Base-by-base conservation (phyloP, 2,888 invertebrate species). In the Brachycybe producta region DNA sequence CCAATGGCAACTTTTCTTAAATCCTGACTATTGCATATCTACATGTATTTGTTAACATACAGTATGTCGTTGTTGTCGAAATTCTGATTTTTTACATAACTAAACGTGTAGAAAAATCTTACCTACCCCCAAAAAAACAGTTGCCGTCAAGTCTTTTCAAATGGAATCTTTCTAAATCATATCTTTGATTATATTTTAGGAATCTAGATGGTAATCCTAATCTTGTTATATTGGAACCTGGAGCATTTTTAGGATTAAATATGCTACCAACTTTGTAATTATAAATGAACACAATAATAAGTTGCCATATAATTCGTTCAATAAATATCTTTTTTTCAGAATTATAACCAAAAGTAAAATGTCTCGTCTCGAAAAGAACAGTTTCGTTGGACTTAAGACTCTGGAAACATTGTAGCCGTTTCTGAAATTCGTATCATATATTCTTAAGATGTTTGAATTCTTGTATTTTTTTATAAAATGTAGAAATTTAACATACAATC, bases 211-310 rank as follows among this genome's bases (percentile, higher is more conserved):
- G 57, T 23, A 61, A 61, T 52, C 54, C 55, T 7, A 49, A 55
- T 3, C 44, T 61, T 5, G 21, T 41, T 4, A 55, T 51, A 27
- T 55, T 61, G 27, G 57, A 58, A 47, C 51, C 61, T 5, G 54
- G 55, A n/a, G 59, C 61, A 23, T 61, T 61, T 50, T 45, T 49
- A 23, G 61, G 61, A 3, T 43, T 61, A 8, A 51, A 51, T n/a
- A 51, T 53, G n/a, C 34, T 58, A 27, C 49, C 50, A 41, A 17
- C 35, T 23, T 38, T 58, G 50, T 58, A 55, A 36, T 38, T 35
- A 41, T 30, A 19, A 32, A 13, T 13, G 4, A 8, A 50, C 8
- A 27, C 8, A 27, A 19, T 15, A 26, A 26, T 26, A 27, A 42
- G 49, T 28, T 17, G 27, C 21, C 23, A 13, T 17, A 38, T 49